Percentiles rank a stretch among this genome's conserved stretches.
These are phyloP conservation scores for Eolophus roseicapilla DNA, from an alignment of 2,113 vertebrate genomes.

Conservation along the genomic window DNA sequence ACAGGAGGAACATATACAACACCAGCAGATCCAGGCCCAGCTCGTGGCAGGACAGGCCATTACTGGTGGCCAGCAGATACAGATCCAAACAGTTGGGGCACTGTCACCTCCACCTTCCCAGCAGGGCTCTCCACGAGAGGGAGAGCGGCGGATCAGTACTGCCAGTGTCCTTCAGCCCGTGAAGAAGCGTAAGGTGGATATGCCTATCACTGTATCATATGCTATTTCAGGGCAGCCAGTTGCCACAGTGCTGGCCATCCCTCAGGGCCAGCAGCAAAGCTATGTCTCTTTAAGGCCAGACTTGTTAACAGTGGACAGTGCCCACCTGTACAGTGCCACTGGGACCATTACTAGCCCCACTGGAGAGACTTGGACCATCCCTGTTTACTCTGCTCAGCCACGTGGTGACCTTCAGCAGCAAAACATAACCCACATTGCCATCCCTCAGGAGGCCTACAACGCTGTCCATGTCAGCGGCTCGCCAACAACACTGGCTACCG, in stretches of 20 bases:
- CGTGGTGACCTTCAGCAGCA: slow-evolving; percentile 92
- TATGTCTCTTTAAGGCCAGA: slow-evolving; percentile 96
- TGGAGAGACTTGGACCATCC: slow-evolving; percentile 99
- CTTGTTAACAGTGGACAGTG: slow-evolving; percentile 97
- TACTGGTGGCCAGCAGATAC: slow-evolving; percentile 91
- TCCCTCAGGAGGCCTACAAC: slow-evolving; percentile 96
- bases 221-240: slow-evolving; percentile 95
- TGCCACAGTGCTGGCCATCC: slow-evolving; percentile 95
- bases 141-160: slow-evolving; percentile 84
- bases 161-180: slow-evolving; percentile 94
- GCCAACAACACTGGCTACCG: slow-evolving; percentile 76
- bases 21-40: slow-evolving; percentile 97
- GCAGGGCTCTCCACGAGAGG: slow-evolving; percentile 88
- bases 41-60: slow-evolving; percentile 88
- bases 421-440: slow-evolving; percentile 95
- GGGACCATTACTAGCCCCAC: slow-evolving; percentile 98
- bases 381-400: slow-evolving; percentile 90
- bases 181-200: slow-evolving; percentile 98
- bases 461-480: slow-evolving; percentile 90
- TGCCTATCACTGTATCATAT: slow-evolving; percentile 94
- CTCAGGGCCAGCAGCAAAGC: slow-evolving; percentile 95
- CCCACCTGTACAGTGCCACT: slow-evolving; percentile 94
- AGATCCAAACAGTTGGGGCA: slow-evolving; percentile 94
- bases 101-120: slow-evolving; percentile 85
- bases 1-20: slow-evolving; percentile 91